Percentiles rank a stretch among this genome's conserved stretches.
Evolutionary conservation across 2,797 vertebrate species (phyloP).

Genomic region (Holocentrus rufus): DNA sequence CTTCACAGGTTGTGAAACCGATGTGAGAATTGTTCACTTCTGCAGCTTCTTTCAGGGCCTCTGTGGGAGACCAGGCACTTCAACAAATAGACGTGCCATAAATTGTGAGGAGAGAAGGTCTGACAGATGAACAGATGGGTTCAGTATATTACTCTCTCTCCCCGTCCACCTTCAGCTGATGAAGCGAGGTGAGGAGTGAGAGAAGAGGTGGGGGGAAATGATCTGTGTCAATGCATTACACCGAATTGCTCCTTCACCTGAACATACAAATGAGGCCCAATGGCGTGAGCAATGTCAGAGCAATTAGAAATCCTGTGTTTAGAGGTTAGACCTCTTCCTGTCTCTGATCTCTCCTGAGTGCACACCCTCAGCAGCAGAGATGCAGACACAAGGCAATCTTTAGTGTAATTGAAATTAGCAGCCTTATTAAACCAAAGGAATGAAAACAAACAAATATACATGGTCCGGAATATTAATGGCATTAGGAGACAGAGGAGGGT

Average conservation of each 20-base stretch:
- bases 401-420: constrained; percentile 73
- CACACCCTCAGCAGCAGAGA: constrained; percentile 39
- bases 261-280: constrained; percentile 80
- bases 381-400: constrained; percentile 61
- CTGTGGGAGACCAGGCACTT: constrained; percentile 71
- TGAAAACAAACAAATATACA: constrained; percentile 72
- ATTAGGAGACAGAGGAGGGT: constrained; percentile 14
- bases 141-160: constrained; percentile 78
- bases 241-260: constrained; percentile 80
- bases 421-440: constrained; percentile 66
- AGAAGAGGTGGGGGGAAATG: constrained; percentile 76
- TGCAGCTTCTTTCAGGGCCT: constrained; percentile 56
- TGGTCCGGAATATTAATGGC: constrained; percentile 60
- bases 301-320: constrained; percentile 78
- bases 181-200: constrained; percentile 67
- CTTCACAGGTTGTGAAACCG: constrained; percentile 65
- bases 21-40: constrained; percentile 69
- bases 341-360: constrained; percentile 51
- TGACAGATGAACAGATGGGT: constrained; percentile 83
- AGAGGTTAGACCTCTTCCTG: constrained; percentile 70
- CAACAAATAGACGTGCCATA: constrained; percentile 76
- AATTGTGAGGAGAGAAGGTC: constrained; percentile 78
- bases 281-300: constrained; percentile 74
- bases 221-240: constrained; percentile 81
- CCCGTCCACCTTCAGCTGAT: constrained; percentile 74